Base-by-base conservation (phyloP, 2,888 invertebrate species). In the Drosophila meridionalis region DNA sequence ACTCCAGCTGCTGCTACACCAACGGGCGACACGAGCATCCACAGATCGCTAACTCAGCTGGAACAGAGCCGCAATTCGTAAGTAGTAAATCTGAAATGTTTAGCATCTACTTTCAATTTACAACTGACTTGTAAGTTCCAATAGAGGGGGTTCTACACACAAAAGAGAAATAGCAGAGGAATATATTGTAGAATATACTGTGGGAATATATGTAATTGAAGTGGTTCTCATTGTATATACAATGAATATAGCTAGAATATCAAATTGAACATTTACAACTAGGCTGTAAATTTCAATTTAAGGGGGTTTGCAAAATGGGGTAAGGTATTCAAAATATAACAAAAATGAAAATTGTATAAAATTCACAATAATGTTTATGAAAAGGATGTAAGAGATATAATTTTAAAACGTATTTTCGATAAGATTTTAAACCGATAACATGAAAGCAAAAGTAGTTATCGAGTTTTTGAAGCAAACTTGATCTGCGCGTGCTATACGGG, bases 61-160 rank as follows among this genome's bases (percentile, higher is more conserved):
- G 80, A 81, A 8, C 76, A 64, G 47, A 30, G 20, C 40, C 72
- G 59, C 55, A 81, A 59, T 30, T 50, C 76, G 77, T 78, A 38
- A 64, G 76, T 62, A 20, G 7, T 30, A 12, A 7, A 8, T 28
- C 12, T 7, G 0, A 26, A 2, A 11, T 34, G n/a, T 2, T 5
- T 32, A 53, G 28, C 53, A 38, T 38, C 2, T 2, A 28, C 36
- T 8, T 36, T 14, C 1, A 8, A 14, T 4, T 20, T 42, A 20
- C 20, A 57, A 32, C 42, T 20, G 30, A 4, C n/a, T 56, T n/a
- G 14, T 11, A 30, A 30, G 6, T 9, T 28, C 7, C 2, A 7
- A 28, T 40, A 2, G 1, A 42, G 7, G n/a, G 2, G 8, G 42
- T 3, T n/a, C 2, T n/a, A 42, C 14, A n/a, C 14, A n/a, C 2